phyloP scores from a whole-genome alignment of 1,140 invertebrate species.

The Physella acuta region DNA sequence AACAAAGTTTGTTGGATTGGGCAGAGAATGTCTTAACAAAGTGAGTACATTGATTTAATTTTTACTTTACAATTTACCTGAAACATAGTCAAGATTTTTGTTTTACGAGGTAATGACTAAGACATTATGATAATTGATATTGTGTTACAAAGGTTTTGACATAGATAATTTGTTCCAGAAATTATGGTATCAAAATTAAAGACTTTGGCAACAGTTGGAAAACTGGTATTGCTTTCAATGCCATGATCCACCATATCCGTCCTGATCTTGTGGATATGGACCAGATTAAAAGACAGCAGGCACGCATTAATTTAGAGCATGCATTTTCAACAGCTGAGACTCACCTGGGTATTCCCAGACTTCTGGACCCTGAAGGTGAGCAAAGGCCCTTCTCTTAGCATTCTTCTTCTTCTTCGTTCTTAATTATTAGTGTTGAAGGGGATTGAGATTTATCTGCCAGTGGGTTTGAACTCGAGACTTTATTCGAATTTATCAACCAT shows the following conservation, averaged over 20 bases:
- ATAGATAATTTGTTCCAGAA: conserved; percentile 63
- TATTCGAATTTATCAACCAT: too few species aligned
- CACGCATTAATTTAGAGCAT: conserved; percentile 77
- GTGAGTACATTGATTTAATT: conserved; percentile 64
- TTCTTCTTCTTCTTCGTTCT: too few species aligned
- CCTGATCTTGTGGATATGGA: conserved; percentile 86
- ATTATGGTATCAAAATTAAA: conserved; percentile 82
- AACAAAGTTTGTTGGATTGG: conserved; percentile 91
- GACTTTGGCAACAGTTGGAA: conserved; percentile 97
- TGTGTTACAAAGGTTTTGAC: conserved; percentile 79
- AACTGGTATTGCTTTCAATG: conserved; percentile 93
- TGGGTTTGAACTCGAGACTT: too few species aligned
- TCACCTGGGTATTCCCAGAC: conserved; percentile 87
- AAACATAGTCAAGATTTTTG: too few species aligned
- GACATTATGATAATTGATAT: conserved; percentile 70
- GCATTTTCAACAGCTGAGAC: conserved; percentile 91
- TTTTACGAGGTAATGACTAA: conserved; percentile 88
- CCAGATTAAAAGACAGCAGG: conserved; percentile 42
- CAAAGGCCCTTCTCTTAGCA: too few species aligned
- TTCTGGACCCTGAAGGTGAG: conserved; percentile 82
- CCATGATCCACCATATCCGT: conserved; percentile 92
- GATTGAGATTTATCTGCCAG: too few species aligned
- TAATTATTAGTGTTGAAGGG: too few species aligned
- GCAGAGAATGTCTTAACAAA: conserved; percentile 89
- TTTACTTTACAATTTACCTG: too few species aligned